These are phyloP conservation scores for Echiichthys vipera DNA, from an alignment of 2,797 vertebrate species.

Conservation along the genomic window DNA sequence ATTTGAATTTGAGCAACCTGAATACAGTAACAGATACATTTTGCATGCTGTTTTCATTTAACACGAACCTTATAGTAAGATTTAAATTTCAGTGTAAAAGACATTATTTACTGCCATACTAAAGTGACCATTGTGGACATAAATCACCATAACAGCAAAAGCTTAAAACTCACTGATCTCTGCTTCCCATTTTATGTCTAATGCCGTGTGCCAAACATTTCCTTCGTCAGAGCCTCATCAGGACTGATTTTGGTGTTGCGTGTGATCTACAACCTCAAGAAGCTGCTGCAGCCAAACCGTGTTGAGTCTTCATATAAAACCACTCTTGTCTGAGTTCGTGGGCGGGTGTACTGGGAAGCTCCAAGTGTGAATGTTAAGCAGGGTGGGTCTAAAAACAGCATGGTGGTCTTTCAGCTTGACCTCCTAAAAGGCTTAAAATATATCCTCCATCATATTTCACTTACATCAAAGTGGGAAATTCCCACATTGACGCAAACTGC, in stretches of 20 bases:
- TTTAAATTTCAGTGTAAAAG: not conserved
- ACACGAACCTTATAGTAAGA: not conserved
- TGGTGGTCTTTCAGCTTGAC: conserved; percentile 49
- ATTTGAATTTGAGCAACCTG: not conserved
- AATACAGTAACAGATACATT: not conserved
- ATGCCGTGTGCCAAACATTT: conserved; percentile 23
- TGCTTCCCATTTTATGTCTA: conserved; percentile 10
- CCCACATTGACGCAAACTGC: conserved; percentile 17
- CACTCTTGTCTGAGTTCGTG: not conserved
- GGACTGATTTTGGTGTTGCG: conserved; percentile 21
- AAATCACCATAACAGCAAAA: conserved; percentile 11
- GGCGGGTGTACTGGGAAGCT: conserved; percentile 7
- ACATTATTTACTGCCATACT: not conserved
- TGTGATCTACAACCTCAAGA: conserved; percentile 22
- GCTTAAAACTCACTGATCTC: conserved; percentile 1
- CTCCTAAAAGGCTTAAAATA: conserved; percentile 50
- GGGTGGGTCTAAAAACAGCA: conserved; percentile 58
- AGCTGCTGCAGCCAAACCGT: conserved; percentile 35
- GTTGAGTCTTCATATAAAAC: conserved; percentile 31
- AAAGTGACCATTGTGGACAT: not conserved
- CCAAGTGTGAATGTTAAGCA: conserved; percentile 34
- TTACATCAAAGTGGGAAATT: conserved; percentile 23
- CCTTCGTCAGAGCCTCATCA: conserved; percentile 31
- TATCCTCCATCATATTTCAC: conserved; percentile 15
- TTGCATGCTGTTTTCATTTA: conserved; percentile 6